These are phyloP conservation scores for Thalpophila matura DNA, from an alignment of 2,888 invertebrate genomes.

Conservation along the genomic window DNA sequence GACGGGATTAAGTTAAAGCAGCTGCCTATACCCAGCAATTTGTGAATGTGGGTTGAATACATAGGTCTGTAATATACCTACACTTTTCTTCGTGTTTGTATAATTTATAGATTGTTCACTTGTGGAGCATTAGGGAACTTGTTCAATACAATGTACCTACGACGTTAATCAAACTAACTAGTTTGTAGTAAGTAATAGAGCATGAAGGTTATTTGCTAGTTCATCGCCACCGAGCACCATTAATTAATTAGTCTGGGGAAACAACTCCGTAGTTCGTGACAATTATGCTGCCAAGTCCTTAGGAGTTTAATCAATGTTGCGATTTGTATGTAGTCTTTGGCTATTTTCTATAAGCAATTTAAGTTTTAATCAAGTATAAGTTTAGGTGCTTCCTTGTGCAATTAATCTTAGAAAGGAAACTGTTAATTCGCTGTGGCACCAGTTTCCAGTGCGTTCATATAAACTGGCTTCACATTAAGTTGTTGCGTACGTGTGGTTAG, in stretches of 20 bases:
- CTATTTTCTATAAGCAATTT: neutral
- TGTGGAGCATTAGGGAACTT: conserved; percentile 14
- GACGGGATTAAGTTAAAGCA: neutral
- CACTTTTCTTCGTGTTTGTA: conserved; percentile 32
- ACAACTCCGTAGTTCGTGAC: neutral
- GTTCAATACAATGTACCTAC: conserved; percentile 23
- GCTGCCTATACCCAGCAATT: neutral
- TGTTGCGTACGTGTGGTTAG: conserved; percentile 13
- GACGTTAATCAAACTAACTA: conserved; percentile 26
- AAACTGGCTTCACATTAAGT: conserved; percentile 4
- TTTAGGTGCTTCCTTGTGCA: conserved; percentile 2
- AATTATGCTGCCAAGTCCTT: neutral
- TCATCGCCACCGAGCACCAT: conserved; percentile 13
- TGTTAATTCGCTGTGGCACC: conserved; percentile 2
- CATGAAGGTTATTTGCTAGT: conserved; percentile 36
- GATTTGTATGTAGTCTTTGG: neutral
- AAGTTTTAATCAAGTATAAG: neutral
- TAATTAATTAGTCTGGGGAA: conserved; percentile 22
- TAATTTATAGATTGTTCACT: conserved; percentile 7
- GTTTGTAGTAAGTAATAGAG: conserved; percentile 30
- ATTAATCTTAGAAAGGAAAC: conserved; percentile 5
- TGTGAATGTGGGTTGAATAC: conserved; percentile 4
- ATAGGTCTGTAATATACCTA: neutral
- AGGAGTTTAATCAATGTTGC: neutral
- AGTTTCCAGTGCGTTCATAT: conserved; percentile 4